Conservation (phyloP, 2,888 invertebrate genomes). For the Lochmaea capreae region DNA sequence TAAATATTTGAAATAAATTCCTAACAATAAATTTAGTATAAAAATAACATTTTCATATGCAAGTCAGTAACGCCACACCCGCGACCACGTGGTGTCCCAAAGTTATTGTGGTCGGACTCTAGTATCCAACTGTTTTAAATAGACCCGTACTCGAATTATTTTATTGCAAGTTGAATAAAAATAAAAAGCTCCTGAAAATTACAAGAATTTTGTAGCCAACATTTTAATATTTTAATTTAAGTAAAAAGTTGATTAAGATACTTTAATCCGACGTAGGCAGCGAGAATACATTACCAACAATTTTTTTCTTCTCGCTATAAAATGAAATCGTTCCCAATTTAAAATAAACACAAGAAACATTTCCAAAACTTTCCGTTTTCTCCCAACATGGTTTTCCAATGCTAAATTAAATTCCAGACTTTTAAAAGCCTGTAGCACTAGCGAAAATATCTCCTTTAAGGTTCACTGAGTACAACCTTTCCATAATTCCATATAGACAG, state of each 20-base stretch:
- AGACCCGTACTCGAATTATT: too few relatives aligned
- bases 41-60: too few relatives aligned
- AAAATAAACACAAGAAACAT: conserved; percentile 23
- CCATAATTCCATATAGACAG: background rate
- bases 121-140: too few relatives aligned
- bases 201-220: too few relatives aligned
- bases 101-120: too few relatives aligned
- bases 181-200: too few relatives aligned
- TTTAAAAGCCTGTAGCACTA: conserved; percentile 6
- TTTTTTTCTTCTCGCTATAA: conserved; percentile 4
- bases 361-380: conserved; percentile 18
- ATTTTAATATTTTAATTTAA: too few relatives aligned
- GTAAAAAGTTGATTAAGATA: background rate
- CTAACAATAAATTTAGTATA: too few relatives aligned
- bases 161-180: too few relatives aligned
- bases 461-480: conserved; percentile 9
- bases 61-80: too few relatives aligned
- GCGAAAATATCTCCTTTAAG: conserved; percentile 16
- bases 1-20: too few relatives aligned
- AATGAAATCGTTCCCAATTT: conserved; percentile 14
- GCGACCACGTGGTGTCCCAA: too few relatives aligned
- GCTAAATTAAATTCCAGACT: conserved; percentile 22
- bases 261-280: background rate
- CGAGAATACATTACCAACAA: conserved; percentile 6
- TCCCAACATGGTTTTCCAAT: conserved; percentile 20